A percentile compares a stretch with the other conserved stretches of the same genome.
Conservation (phyloP, 2,797 vertebrate species). For the Muraenolepis orangiensis region DNA sequence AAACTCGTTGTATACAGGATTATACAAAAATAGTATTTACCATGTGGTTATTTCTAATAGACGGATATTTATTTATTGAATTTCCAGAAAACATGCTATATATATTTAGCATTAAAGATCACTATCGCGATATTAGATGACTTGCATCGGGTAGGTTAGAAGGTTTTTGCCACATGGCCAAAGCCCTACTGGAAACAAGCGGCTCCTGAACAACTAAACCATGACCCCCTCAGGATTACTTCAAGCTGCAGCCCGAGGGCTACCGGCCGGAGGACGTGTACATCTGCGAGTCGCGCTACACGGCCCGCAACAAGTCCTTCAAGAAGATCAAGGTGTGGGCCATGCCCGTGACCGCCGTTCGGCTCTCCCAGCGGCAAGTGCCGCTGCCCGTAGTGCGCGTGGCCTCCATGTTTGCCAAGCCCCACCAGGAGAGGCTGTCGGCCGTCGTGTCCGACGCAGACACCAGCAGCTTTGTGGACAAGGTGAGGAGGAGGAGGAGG, state of each 20-base stretch:
- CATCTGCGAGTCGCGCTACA: constrained; percentile 93
- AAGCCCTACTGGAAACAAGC: not conserved
- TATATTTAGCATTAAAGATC: no score
- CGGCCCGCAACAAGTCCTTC: constrained; percentile 89
- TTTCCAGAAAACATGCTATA: no score
- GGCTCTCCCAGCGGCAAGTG: constrained; percentile 81
- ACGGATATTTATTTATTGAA: no score
- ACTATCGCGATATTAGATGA: no score
- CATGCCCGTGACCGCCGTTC: constrained; percentile 84
- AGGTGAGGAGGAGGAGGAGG: constrained; percentile 80
- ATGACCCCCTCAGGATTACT: constrained; percentile 84
- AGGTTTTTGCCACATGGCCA: no score
- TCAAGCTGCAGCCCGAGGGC: constrained; percentile 92
- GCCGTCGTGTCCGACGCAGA: constrained; percentile 76
- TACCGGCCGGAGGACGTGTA: constrained; percentile 89
- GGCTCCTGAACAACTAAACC: not conserved
- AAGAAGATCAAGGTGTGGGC: constrained; percentile 99
- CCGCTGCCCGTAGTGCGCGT: constrained; percentile 92
- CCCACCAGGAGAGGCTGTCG: constrained; percentile 80
- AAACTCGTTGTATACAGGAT: no score
- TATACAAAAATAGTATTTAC: no score
- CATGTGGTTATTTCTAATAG: no score
- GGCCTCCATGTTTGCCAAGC: constrained; percentile 93
- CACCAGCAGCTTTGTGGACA: constrained; percentile 80
- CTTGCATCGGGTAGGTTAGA: no score